Conservation (phyloP, 1,140 invertebrate genomes). For the Charaxes varanes region DNA sequence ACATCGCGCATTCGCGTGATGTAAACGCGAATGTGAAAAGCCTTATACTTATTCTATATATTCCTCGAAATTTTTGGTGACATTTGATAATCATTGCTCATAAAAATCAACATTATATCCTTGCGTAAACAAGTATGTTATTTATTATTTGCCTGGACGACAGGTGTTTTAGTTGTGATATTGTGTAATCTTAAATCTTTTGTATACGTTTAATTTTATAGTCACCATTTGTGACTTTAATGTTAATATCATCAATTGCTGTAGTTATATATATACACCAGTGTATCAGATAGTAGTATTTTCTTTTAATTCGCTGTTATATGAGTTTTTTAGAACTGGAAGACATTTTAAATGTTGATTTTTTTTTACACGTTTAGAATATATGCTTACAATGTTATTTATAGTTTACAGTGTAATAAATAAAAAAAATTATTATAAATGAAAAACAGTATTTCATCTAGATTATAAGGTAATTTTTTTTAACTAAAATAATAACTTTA, state of each 20-base stretch:
- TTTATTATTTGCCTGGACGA: slow-evolving; percentile 49
- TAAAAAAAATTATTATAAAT: slow-evolving; percentile 55
- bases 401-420: too few relatives aligned
- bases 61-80: too few relatives aligned
- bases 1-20: too few relatives aligned
- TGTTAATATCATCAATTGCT: slow-evolving; percentile 52
- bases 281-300: slow-evolving; percentile 37
- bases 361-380: slow-evolving; percentile 38
- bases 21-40: too few relatives aligned
- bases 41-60: too few relatives aligned
- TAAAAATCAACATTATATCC: not conserved
- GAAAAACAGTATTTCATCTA: slow-evolving; percentile 69
- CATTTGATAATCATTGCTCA: too few relatives aligned
- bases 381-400: slow-evolving; percentile 43
- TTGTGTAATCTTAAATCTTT: slow-evolving; percentile 63
- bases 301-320: slow-evolving; percentile 30
- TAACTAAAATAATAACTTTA: slow-evolving; percentile 25
- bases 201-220: slow-evolving; percentile 69
- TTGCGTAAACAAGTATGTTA: slow-evolving; percentile 28
- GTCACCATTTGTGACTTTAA: slow-evolving; percentile 62
- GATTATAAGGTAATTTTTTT: slow-evolving; percentile 45
- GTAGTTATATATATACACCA: slow-evolving; percentile 39
- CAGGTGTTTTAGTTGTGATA: slow-evolving; percentile 69
- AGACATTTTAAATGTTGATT: slow-evolving; percentile 50
- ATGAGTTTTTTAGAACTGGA: slow-evolving; percentile 20